A percentile compares a stretch with the other conserved stretches of the same genome.
Evolutionary conservation across 2,113 vertebrate species (phyloP).

Genomic region (Oreochromis spilurus): DNA sequence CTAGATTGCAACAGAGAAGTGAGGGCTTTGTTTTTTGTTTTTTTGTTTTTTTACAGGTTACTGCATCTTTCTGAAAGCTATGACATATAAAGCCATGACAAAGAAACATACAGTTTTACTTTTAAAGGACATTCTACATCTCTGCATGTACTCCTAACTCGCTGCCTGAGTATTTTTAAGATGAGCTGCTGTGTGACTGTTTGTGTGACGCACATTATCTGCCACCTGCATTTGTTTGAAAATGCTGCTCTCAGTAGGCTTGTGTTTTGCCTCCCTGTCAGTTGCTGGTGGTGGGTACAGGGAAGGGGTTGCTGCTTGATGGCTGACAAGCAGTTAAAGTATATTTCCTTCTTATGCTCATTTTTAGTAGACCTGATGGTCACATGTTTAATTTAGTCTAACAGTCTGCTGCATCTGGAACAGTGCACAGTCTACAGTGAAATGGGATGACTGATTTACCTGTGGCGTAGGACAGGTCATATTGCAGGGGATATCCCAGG

Average conservation of each 20-base stretch:
- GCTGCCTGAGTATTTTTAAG: neutral
- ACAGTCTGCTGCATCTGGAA: neutral
- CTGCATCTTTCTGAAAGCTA: neutral
- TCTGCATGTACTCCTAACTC: neutral
- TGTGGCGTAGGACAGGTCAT: slow-evolving; percentile 94
- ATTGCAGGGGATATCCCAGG: slow-evolving; percentile 92
- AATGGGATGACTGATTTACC: slow-evolving; percentile 68
- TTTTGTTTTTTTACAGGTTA: slow-evolving; percentile 10
- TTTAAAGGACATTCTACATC: neutral
- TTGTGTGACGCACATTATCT: neutral
- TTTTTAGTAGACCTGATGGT: neutral
- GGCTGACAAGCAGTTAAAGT: slow-evolving; percentile 66
- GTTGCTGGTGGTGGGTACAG: slow-evolving; percentile 75
- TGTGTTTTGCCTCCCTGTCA: slow-evolving; percentile 1
- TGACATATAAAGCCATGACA: neutral
- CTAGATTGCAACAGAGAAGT: slow-evolving; percentile 14
- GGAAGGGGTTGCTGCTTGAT: slow-evolving; percentile 80
- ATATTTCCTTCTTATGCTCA: neutral
- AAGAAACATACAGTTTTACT: neutral
- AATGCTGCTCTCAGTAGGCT: neutral
- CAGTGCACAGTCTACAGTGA: neutral
- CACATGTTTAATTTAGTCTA: neutral
- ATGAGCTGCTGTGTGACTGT: neutral
- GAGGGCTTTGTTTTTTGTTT: slow-evolving; percentile 15
- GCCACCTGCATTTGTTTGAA: neutral